Base-by-base conservation (phyloP, 2,797 vertebrate species). In the Atherinosoma microstoma region DNA sequence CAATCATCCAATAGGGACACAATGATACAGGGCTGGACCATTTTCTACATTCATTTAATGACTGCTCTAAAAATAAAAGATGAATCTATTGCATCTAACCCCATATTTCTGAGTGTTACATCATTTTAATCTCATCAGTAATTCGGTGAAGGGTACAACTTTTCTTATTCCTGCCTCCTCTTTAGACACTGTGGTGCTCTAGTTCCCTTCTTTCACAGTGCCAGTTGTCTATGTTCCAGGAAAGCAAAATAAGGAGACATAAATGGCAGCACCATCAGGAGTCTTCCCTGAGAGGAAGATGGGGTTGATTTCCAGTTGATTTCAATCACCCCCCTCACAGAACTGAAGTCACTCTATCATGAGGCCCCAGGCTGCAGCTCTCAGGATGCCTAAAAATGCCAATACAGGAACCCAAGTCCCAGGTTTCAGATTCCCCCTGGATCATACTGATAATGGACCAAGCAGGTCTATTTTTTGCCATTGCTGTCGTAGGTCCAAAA, bases 261-360 rank as follows among this genome's bases (percentile, higher is more conserved):
- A 75, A 90, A 89, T 84, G 80, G 84, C 84, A 84, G 89, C 68
- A 81, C 84, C 87, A 88, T 92, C 90, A 91, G 87, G 80, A 84
- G 65, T 78, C 76, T 80, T 79, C 69, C 73, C 64, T 49, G 64
- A 78, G 79, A 32, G 51, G 73, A 45, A 58, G 57, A 63, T 57
- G 62, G 63, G 80, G 64, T 65, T 85, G 85, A 82, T 84, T 85
- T 92, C 77, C 68, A 87, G 75, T 81, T 87, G 84, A 91, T 91
- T 89, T 88, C 72, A 88, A 88, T 89, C 87, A 86, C 76, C 76
- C 86, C 70, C 74, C 88, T 92, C 88, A 80, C 73, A 84, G 67
- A 70, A 76, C 68, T 76, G 77, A 80, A 80, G 65, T 75, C 77
- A 73, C 85, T 91, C 75, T 84, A 78, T 91, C 84, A 87, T 64